Conservation (phyloP, 2,113 vertebrate species). For the Eleginops maclovinus region DNA sequence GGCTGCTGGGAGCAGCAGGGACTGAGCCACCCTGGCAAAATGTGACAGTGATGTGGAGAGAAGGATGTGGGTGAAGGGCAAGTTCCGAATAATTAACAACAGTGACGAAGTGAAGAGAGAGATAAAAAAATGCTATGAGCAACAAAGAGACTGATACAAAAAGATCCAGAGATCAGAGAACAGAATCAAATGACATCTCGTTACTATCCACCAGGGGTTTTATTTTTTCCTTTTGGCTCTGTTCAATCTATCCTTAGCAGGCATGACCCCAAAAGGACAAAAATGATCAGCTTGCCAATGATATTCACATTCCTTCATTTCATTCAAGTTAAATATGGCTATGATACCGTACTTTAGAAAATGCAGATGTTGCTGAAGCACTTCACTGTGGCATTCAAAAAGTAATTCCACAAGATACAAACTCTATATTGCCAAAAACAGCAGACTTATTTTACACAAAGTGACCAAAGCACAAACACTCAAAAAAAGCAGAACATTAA, state of each 20-base stretch:
- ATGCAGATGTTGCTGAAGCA: slow-evolving; percentile 6
- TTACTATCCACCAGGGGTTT: slow-evolving; percentile 17
- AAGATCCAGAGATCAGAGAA: slow-evolving; percentile 5
- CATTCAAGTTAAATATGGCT: slow-evolving; percentile 31
- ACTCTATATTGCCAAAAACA: slow-evolving; percentile 45
- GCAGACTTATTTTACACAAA: slow-evolving; percentile 39
- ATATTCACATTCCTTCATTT: slow-evolving; percentile 47
- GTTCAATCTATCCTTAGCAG: slow-evolving; percentile 10
- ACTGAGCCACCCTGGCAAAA: slow-evolving; percentile 6
- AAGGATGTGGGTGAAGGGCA: slow-evolving; percentile 58
- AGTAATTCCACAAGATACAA: slow-evolving; percentile 46
- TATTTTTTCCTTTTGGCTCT: slow-evolving; percentile 22
- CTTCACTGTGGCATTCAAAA: slow-evolving; percentile 13
- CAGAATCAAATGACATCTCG: slow-evolving; percentile 31
- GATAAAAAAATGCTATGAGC: slow-evolving; percentile 28
- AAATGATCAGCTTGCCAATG: slow-evolving; percentile 37
- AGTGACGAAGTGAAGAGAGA: slow-evolving; percentile 12
- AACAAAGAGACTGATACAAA: slow-evolving; percentile 14
- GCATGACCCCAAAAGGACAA: slow-evolving; percentile 62
- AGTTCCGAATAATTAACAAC: slow-evolving; percentile 24
- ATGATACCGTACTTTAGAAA: slow-evolving; percentile 9
- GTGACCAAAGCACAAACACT: not conserved
- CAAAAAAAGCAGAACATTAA: not conserved
- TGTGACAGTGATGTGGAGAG: slow-evolving; percentile 58
- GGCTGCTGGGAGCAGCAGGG: slow-evolving; percentile 33